phyloP scores from a whole-genome alignment of 23 tunicate genomes.

The Botrylloides violaceus region DNA sequence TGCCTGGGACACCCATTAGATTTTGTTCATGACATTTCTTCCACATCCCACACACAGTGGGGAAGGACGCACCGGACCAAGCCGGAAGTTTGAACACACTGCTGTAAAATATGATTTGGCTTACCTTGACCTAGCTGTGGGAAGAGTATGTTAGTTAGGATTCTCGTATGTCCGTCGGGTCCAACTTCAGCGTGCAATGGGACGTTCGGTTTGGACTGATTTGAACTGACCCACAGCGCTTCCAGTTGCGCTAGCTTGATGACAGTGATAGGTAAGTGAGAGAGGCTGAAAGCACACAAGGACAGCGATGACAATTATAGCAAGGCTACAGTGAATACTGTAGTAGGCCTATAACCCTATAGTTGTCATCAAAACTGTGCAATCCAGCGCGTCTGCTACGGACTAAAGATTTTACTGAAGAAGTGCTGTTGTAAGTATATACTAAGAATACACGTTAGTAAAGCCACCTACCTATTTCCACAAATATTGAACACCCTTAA shows the following conservation, averaged over 20 bases:
- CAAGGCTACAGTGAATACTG: too few relatives aligned
- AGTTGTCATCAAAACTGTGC: neutral
- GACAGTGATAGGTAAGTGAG: slow-evolving; percentile 62
- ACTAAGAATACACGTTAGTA: too few relatives aligned
- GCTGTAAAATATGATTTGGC: neutral
- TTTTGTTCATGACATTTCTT: too few relatives aligned
- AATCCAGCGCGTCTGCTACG: too few relatives aligned
- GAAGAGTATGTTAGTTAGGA: slow-evolving; percentile 65
- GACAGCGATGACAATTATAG: too few relatives aligned
- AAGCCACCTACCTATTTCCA: slow-evolving; percentile 54
- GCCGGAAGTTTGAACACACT: too few relatives aligned
- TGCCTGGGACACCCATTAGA: too few relatives aligned
- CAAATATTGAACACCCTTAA: slow-evolving; percentile 76
- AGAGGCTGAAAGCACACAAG: slow-evolving; percentile 27
- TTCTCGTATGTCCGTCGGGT: slow-evolving; percentile 26
- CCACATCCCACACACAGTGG: too few relatives aligned
- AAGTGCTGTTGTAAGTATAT: too few relatives aligned
- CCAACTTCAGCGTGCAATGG: slow-evolving; percentile 57
- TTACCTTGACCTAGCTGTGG: slow-evolving; percentile 78
- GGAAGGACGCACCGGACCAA: too few relatives aligned
- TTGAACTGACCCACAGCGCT: slow-evolving; percentile 86
- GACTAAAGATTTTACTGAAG: too few relatives aligned
- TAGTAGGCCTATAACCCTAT: too few relatives aligned
- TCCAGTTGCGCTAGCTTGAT: slow-evolving; percentile 36
- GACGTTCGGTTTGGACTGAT: slow-evolving; percentile 87